phyloP scores from a whole-genome alignment of 2,113 vertebrate genomes.

The Gallinago undulata region DNA sequence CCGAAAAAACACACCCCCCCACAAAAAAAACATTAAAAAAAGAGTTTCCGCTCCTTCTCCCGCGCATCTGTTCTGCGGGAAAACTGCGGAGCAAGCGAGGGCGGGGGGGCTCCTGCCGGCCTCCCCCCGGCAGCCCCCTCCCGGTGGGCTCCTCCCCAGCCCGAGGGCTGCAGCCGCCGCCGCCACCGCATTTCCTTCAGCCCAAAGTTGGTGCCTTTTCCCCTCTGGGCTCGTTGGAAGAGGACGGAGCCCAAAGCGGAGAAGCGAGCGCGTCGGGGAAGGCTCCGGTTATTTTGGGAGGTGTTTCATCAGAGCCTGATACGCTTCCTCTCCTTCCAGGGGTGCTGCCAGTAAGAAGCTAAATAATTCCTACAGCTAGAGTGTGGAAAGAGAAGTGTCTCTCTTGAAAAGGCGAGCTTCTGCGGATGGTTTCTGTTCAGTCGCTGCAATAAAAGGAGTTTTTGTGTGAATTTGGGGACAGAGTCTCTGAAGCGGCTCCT shows the following conservation, averaged over 20 bases:
- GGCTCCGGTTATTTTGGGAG: neutral
- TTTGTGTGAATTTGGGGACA: neutral
- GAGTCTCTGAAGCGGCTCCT: neutral
- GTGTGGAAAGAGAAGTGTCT: neutral
- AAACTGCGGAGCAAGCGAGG: neutral
- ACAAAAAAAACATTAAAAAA: neutral
- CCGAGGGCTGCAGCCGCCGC: neutral
- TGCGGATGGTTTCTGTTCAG: neutral
- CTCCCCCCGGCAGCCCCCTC: neutral
- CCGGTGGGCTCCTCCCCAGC: neutral
- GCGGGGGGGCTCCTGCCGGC: neutral
- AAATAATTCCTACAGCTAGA: neutral
- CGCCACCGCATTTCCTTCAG: neutral
- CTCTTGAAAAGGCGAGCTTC: neutral
- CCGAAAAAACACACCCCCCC: neutral
- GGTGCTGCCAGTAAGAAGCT: neutral
- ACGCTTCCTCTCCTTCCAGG: neutral
- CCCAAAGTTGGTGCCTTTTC: neutral
- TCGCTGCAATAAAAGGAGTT: neutral
- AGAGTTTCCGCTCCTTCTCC: neutral
- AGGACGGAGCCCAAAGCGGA: neutral
- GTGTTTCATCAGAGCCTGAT: constrained; percentile 10
- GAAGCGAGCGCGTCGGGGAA: neutral
- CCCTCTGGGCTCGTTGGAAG: neutral
- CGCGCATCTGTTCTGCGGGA: neutral